Percentiles rank a stretch among this genome's conserved stretches.
phyloP scores from a whole-genome alignment of 1,140 invertebrate species.

The Drusus annulatus region DNA sequence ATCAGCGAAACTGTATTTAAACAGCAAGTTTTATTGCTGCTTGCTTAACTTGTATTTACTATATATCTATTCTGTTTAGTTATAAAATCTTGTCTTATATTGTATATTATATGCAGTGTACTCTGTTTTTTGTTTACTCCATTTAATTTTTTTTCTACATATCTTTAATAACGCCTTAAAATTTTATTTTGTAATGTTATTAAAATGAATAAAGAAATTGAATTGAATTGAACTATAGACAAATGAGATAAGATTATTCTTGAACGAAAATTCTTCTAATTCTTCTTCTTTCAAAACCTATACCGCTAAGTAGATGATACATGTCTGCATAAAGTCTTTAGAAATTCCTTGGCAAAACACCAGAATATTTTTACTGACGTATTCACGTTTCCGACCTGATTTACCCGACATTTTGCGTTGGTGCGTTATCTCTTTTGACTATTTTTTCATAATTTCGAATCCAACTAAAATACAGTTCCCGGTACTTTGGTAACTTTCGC shows the following conservation, averaged over 20 bases:
- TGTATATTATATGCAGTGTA: no score
- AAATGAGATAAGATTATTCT: neutral
- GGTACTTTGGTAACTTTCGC: neutral
- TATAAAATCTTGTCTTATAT: no score
- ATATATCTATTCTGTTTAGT: no score
- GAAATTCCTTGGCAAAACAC: slow-evolving; percentile 25
- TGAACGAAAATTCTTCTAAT: neutral
- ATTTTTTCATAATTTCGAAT: neutral
- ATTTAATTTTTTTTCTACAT: no score
- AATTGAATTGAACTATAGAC: neutral
- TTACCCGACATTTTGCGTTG: neutral
- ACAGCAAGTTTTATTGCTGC: no score
- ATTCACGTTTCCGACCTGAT: slow-evolving; percentile 10
- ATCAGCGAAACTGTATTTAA: no score
- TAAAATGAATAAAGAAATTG: no score
- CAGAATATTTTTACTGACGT: slow-evolving; percentile 32
- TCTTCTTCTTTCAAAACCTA: neutral
- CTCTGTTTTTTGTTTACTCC: no score
- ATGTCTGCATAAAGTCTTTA: neutral
- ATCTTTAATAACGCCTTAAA: no score
- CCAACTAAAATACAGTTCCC: neutral
- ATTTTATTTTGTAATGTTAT: no score
- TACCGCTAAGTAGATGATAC: neutral
- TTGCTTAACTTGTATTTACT: no score
- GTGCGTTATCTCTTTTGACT: neutral